Evolutionary conservation across 2,113 vertebrate genomes (phyloP).

Genomic region (Diadophis punctatus): DNA sequence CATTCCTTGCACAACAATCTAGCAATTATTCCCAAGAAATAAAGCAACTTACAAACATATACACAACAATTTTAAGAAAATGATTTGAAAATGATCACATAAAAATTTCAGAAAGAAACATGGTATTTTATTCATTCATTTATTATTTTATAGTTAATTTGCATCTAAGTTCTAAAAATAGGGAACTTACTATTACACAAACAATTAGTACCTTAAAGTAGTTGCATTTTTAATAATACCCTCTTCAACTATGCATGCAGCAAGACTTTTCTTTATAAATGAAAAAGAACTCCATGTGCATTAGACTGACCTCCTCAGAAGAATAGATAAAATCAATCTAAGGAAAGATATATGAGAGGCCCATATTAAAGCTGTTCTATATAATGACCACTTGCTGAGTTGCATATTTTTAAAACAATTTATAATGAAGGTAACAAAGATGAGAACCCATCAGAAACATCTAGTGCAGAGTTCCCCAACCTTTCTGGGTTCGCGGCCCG

Average conservation of each 20-base stretch:
- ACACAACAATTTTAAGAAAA: neutral
- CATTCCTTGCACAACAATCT: neutral
- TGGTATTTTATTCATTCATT: constrained; percentile 32
- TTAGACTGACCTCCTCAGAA: neutral
- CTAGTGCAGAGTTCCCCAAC: too few species aligned
- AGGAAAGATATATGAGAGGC: neutral
- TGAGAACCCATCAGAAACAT: accelerated
- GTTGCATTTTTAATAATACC: constrained; percentile 40
- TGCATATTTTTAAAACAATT: neutral
- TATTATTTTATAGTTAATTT: constrained; percentile 31
- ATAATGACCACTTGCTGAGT: neutral
- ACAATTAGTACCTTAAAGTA: constrained; percentile 42
- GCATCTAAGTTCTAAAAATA: constrained; percentile 26
- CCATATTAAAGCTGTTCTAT: constrained; percentile 12
- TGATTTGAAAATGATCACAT: neutral
- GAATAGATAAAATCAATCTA: neutral
- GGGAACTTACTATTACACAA: constrained; percentile 25
- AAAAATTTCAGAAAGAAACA: constrained; percentile 35
- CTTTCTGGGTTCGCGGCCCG: too few species aligned
- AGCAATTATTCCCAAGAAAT: neutral
- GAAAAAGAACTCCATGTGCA: neutral
- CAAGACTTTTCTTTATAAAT: constrained; percentile 22
- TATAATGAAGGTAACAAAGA: neutral
- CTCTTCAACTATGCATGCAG: constrained; percentile 13
- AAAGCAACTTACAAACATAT: neutral